Evolutionary conservation across 2,888 invertebrate species (phyloP).

Genomic region (Meteorus cinctellus): DNA sequence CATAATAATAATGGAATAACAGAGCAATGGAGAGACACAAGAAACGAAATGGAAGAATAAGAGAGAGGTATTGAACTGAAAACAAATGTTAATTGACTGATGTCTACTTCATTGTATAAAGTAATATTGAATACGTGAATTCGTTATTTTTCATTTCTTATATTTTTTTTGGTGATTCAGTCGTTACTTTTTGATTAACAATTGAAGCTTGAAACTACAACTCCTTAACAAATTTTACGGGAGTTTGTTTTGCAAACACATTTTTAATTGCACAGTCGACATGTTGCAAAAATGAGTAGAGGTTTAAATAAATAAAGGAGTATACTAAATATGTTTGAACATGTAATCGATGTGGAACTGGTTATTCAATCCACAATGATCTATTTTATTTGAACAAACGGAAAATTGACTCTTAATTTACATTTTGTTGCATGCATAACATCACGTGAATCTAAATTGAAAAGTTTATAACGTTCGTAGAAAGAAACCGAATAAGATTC

Average conservation of each 20-base stretch:
- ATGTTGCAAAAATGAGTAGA: not conserved
- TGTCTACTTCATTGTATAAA: not conserved
- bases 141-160: not conserved
- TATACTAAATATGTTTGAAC: no score
- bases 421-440: no score
- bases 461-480: no score
- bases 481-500: no score
- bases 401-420: no score
- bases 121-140: conserved; percentile 1
- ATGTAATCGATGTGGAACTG: no score
- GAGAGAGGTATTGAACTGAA: no score
- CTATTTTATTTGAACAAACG: no score
- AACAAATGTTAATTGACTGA: not conserved
- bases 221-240: not conserved
- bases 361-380: no score
- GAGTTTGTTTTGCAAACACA: not conserved
- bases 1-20: not conserved
- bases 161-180: not conserved
- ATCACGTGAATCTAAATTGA: no score
- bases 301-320: not conserved
- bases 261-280: not conserved
- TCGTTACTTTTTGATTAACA: not conserved
- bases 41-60: no score
- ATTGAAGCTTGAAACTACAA: not conserved
- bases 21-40: conserved; percentile 1